These are phyloP conservation scores for Nomada fabriciana DNA, from an alignment of 2,888 invertebrate genomes.

Conservation along the genomic window DNA sequence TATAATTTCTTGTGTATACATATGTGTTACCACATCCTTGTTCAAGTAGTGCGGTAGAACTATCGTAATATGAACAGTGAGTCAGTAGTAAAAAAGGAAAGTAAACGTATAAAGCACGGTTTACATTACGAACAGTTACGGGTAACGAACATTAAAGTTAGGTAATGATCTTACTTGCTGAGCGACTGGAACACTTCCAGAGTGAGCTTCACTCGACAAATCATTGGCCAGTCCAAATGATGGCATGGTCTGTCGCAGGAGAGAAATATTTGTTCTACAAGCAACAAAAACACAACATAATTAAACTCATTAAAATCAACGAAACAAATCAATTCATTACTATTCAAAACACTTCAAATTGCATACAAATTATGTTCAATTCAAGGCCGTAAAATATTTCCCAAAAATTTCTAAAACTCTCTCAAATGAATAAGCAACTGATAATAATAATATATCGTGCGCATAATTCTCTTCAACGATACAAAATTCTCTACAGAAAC, in stretches of 20 bases:
- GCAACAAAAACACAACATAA: constrained; percentile 4
- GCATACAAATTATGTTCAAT: not conserved
- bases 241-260: constrained; percentile 92
- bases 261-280: constrained; percentile 90
- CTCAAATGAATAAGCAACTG: too few relatives aligned
- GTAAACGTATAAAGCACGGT: not conserved
- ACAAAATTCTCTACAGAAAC: not conserved
- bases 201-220: constrained; percentile 90
- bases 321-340: not conserved
- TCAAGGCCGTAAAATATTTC: not conserved
- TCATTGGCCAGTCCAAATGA: constrained; percentile 91
- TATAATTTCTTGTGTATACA: not conserved
- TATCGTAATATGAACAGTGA: not conserved
- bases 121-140: not conserved
- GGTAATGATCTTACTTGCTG: constrained; percentile 87
- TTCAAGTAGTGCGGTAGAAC: too few relatives aligned
- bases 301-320: not conserved
- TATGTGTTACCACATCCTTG: too few relatives aligned
- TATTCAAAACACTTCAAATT: too few relatives aligned
- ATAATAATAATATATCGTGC: too few relatives aligned
- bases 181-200: constrained; percentile 90
- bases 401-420: not conserved
- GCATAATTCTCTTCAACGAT: not conserved
- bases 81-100: not conserved
- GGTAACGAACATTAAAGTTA: too few relatives aligned